Evolutionary conservation across 1,140 invertebrate genomes (phyloP).

Genomic region (Euglossa dilemma): DNA sequence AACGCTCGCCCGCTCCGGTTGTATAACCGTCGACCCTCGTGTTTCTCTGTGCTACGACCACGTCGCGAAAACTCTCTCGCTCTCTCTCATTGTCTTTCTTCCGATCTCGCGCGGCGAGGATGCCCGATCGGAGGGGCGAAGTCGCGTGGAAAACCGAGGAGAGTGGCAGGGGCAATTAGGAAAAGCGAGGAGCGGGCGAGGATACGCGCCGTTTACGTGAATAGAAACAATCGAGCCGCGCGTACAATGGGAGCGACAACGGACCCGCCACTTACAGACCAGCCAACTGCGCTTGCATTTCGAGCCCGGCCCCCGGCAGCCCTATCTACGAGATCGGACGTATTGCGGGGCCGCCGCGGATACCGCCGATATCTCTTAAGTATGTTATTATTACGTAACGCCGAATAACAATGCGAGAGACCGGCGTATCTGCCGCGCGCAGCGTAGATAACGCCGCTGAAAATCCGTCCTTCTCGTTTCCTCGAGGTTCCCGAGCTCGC

Average conservation of each 20-base stretch:
- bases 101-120: neutral
- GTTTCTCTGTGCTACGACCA: too few relatives aligned
- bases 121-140: neutral
- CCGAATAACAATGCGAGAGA: constrained; percentile 28
- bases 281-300: constrained; percentile 51
- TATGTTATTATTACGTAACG: constrained; percentile 33
- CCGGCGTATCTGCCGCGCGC: neutral
- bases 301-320: constrained; percentile 15
- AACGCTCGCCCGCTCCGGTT: neutral
- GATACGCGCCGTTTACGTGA: constrained; percentile 66
- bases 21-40: too few relatives aligned
- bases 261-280: constrained; percentile 66
- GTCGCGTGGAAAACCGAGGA: neutral
- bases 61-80: too few relatives aligned
- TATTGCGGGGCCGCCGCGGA: constrained; percentile 42
- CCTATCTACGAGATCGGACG: constrained; percentile 59
- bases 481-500: too few relatives aligned
- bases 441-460: neutral
- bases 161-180: constrained; percentile 58
- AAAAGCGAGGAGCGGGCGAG: constrained; percentile 41
- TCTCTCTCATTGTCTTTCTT: too few relatives aligned
- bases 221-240: constrained; percentile 65
- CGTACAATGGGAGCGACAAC: constrained; percentile 64
- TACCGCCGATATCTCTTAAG: constrained; percentile 22
- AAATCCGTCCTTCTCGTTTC: neutral